These are phyloP conservation scores for Micrastur ruficollis DNA, from an alignment of 2,797 vertebrate genomes.

Conservation along the genomic window DNA sequence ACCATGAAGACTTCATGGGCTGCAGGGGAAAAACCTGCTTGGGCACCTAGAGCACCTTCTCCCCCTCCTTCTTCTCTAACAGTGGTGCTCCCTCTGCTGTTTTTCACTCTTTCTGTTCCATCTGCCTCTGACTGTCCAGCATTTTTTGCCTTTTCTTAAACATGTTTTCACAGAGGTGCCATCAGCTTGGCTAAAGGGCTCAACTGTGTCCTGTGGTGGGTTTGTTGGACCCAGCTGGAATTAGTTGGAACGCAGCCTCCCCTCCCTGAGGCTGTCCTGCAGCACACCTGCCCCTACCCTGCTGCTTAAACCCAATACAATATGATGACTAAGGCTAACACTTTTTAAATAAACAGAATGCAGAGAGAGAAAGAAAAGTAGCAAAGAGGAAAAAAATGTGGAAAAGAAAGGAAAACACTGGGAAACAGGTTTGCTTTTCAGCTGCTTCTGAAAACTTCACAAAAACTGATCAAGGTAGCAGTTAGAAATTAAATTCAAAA, in stretches of 20 bases:
- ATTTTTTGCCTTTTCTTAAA: not conserved
- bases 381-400: not conserved
- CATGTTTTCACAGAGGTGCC: not conserved
- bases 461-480: not conserved
- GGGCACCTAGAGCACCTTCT: not conserved
- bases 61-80: not conserved
- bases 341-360: not conserved
- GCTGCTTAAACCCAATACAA: not conserved
- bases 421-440: not conserved
- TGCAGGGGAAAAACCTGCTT: not conserved
- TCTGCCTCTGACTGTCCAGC: not conserved
- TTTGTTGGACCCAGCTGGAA: not conserved
- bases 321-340: not conserved
- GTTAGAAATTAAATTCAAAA: not conserved
- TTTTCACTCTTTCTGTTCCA: not conserved
- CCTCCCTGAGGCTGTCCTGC: not conserved
- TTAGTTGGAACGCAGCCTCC: not conserved
- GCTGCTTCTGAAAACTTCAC: not conserved
- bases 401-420: not conserved
- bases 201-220: not conserved
- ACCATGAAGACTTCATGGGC: not conserved
- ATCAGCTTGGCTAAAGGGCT: not conserved
- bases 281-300: rapidly evolving
- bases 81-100: not conserved
- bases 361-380: not conserved